phyloP scores from a whole-genome alignment of 2,797 vertebrate genomes.

The Choloepus didactylus region DNA sequence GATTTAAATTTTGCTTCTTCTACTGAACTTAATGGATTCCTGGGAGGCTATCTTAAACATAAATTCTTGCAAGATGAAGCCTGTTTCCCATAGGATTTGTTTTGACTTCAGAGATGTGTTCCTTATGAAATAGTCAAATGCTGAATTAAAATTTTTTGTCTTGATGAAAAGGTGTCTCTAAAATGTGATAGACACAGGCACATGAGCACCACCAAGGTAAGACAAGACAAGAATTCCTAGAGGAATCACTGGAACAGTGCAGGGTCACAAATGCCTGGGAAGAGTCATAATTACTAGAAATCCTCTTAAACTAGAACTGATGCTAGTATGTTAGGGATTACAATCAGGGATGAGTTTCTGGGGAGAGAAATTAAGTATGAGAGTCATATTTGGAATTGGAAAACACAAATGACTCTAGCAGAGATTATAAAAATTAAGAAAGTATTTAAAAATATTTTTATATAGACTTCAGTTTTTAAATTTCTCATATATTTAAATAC shows the following conservation, averaged over 20 bases:
- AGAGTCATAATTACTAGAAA: background rate
- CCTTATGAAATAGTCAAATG: background rate
- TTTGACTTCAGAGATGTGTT: slow-evolving; percentile 6
- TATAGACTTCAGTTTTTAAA: background rate
- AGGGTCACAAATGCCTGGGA: background rate
- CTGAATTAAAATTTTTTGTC: background rate
- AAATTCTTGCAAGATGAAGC: background rate
- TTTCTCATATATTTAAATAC: background rate
- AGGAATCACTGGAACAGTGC: background rate
- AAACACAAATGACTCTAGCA: slow-evolving; percentile 30
- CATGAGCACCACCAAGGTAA: background rate
- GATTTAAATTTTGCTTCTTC: slow-evolving; percentile 23
- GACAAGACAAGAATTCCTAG: background rate
- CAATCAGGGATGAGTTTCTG: background rate
- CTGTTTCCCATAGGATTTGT: background rate
- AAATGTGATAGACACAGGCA: background rate
- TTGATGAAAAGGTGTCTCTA: background rate
- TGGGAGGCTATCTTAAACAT: background rate
- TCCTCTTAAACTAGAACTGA: background rate
- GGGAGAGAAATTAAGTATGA: background rate
- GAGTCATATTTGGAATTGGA: background rate
- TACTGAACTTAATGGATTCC: background rate
- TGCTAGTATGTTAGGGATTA: background rate
- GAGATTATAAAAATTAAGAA: slow-evolving; percentile 5
- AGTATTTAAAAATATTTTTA: background rate